These are phyloP conservation scores for Eupithecia centaureata DNA, from an alignment of 2,888 invertebrate genomes.

Conservation along the genomic window DNA sequence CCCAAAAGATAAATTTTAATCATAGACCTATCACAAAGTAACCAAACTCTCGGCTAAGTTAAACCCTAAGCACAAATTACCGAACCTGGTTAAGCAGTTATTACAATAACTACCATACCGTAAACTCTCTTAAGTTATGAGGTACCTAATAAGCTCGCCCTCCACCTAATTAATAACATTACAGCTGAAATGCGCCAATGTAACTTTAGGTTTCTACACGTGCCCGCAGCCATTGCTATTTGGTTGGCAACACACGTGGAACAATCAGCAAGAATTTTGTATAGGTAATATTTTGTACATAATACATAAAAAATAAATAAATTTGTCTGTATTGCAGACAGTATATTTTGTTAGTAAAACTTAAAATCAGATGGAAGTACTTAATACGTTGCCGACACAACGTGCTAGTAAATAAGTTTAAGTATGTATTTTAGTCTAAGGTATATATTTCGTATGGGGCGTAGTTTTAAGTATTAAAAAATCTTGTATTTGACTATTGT, in stretches of 20 bases:
- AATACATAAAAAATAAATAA: too few species aligned
- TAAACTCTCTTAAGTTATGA: slow-evolving; percentile 20
- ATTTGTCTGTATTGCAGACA: too few species aligned
- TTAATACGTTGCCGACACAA: too few species aligned
- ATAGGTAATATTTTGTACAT: too few species aligned
- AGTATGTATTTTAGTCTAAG: too few species aligned
- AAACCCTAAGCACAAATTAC: slow-evolving; percentile 4
- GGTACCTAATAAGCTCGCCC: slow-evolving; percentile 11
- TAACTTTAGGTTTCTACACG: slow-evolving; percentile 18
- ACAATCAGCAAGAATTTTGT: background rate
- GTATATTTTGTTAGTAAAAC: too few species aligned
- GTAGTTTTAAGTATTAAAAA: too few species aligned
- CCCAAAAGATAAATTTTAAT: background rate
- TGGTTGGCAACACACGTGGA: too few species aligned
- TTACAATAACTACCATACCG: slow-evolving; percentile 9
- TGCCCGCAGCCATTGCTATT: background rate
- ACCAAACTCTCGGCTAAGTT: background rate
- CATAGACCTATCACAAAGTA: background rate
- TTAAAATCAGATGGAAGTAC: too few species aligned
- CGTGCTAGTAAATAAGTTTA: too few species aligned
- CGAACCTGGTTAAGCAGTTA: slow-evolving; percentile 10
- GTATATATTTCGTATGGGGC: too few species aligned
- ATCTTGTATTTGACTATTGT: too few species aligned
- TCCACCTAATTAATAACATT: slow-evolving; percentile 26
- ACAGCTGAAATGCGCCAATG: slow-evolving; percentile 17